Base-by-base conservation (phyloP, 2,797 vertebrate species). In the Falco rusticolus region DNA sequence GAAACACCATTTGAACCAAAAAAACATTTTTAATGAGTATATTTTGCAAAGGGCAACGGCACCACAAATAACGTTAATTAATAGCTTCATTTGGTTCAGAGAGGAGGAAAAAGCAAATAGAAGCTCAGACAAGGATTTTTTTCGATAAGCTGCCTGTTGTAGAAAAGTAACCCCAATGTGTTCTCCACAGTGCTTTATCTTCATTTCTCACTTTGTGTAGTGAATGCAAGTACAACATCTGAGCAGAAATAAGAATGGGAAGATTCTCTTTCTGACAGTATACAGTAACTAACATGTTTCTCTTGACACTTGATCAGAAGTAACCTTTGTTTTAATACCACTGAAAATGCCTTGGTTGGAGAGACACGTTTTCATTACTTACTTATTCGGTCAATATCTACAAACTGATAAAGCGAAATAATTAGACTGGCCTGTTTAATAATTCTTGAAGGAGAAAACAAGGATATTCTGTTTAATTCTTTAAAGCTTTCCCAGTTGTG, bases 61-160 rank as follows among this genome's bases (percentile, higher is more conserved):
- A 90, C 29, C 57, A 89, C 0, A 0, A 96, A 94, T 81, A 96
- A 80, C 71, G 87, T 39, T 95, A 95, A 97, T 94, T 93, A 96
- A 94, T 80, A 89, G 79, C 53, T 87, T 72, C 74, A 80, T 95
- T 96, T 90, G 84, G 92, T 92, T 48, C 3, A 2, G 43, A 48
- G 20, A 87, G 59, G 34, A 89, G 61, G 29, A 88, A 63, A 85
- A 89, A 66, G 78, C 69, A 89, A 84, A 90, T 20, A 92, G 81
- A 94, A 96, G 76, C 41, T 82, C 56, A 70, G 47, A 85, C 48
- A 93, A 74, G 87, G 89, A 93, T 96, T 96, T 96, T 96, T 94
- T 76, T 60, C 79, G 20, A 13, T 84, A 71, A 41, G 72, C 68
- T 85, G 57, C 34, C 72, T 75, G 16, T 71, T 47, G 47, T 57